A percentile compares a stretch with the other conserved stretches of the same genome.
These are phyloP conservation scores for Betta splendens DNA, from an alignment of 2,797 vertebrate genomes.

Conservation along the genomic window DNA sequence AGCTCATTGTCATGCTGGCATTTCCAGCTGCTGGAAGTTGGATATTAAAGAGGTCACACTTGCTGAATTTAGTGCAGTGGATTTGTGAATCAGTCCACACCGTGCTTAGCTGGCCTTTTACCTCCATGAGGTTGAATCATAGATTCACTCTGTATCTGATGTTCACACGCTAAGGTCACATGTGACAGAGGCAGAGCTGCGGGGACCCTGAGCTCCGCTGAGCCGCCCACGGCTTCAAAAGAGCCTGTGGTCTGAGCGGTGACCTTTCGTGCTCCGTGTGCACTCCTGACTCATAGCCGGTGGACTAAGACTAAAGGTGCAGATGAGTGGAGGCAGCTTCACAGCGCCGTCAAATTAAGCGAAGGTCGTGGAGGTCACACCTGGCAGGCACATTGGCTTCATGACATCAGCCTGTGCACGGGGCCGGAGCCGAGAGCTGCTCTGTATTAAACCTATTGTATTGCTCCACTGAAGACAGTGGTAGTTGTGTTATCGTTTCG, in stretches of 20 bases:
- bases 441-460: slow-evolving; percentile 38
- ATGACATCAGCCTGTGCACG: slow-evolving; percentile 23
- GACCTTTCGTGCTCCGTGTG: slow-evolving; percentile 45
- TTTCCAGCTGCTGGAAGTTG: slow-evolving; percentile 54
- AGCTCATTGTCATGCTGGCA: slow-evolving; percentile 38
- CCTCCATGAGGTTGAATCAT: slow-evolving; percentile 27
- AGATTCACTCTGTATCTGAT: slow-evolving; percentile 26
- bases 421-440: slow-evolving; percentile 25
- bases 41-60: slow-evolving; percentile 31
- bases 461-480: slow-evolving; percentile 27
- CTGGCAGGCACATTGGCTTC: slow-evolving; percentile 28
- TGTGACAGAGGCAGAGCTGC: slow-evolving; percentile 24
- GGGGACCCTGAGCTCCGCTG: slow-evolving; percentile 36
- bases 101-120: slow-evolving; percentile 23
- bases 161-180: slow-evolving; percentile 51
- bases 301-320: slow-evolving; percentile 24
- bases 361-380: slow-evolving; percentile 60
- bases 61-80: too few relatives aligned
- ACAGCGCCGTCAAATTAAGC: slow-evolving; percentile 39
- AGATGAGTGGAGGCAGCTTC: slow-evolving; percentile 37
- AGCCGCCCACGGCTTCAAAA: slow-evolving; percentile 59
- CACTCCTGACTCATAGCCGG: slow-evolving; percentile 15
- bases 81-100: too few relatives aligned
- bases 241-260: slow-evolving; percentile 22
- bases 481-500: slow-evolving; percentile 19